Percentiles rank a stretch among this genome's conserved stretches.
phyloP scores from a whole-genome alignment of 2,113 vertebrate genomes.

The Myocastor coypus region DNA sequence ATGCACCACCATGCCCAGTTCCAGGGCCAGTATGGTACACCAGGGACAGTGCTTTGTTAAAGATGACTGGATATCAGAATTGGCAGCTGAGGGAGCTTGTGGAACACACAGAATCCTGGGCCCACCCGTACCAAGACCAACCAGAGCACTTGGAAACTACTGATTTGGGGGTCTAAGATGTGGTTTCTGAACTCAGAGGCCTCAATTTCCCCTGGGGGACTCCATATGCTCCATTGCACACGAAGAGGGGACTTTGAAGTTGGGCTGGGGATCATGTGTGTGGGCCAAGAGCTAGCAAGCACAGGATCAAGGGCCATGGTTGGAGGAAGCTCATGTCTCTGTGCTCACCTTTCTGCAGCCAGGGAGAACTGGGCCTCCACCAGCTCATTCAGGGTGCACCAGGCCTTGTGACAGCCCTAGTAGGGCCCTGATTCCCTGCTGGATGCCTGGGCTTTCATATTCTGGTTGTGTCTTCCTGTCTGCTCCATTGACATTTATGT shows the following conservation, averaged over 20 bases:
- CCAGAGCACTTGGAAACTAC: background rate
- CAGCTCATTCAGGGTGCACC: background rate
- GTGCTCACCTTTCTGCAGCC: fast-evolving
- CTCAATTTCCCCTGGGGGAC: background rate
- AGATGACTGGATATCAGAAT: fast-evolving
- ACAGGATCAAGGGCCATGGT: background rate
- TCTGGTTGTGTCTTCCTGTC: background rate
- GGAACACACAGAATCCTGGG: background rate
- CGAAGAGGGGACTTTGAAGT: background rate
- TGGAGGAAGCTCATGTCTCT: background rate
- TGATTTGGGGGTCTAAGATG: background rate
- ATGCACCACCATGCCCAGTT: too few relatives aligned
- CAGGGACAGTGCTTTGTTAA: too few relatives aligned
- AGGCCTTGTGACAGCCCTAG: background rate
- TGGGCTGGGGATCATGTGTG: too few relatives aligned
- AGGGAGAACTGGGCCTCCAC: background rate
- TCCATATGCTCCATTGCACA: background rate
- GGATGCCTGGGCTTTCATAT: background rate
- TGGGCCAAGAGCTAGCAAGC: background rate
- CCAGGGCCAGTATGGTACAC: too few relatives aligned
- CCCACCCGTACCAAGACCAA: background rate
- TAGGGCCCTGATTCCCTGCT: too few relatives aligned
- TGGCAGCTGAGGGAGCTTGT: background rate
- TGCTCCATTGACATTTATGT: background rate
- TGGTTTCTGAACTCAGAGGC: background rate